A percentile compares a stretch with the other conserved stretches of the same genome.
Conservation (phyloP, 1,140 invertebrate genomes). For the Platyura marginata region DNA sequence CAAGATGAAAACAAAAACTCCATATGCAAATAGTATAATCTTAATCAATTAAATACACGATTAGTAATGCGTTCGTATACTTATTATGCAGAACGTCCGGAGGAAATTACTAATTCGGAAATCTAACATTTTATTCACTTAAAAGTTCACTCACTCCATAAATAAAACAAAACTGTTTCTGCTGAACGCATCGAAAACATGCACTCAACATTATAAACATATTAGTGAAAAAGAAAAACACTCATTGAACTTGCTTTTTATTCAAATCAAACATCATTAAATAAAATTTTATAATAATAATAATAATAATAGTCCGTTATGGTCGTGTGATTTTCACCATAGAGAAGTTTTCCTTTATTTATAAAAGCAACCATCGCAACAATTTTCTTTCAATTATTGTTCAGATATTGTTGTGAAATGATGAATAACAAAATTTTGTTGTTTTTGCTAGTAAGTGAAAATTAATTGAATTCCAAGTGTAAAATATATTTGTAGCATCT, state of each 20-base stretch:
- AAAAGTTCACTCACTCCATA: too few relatives aligned
- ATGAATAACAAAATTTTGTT: neutral
- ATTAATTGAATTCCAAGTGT: neutral
- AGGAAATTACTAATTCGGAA: too few relatives aligned
- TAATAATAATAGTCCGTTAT: neutral
- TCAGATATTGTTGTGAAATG: neutral
- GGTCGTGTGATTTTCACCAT: neutral
- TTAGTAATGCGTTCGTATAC: too few relatives aligned
- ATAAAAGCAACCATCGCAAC: neutral
- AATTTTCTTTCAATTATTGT: neutral
- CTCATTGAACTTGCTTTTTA: neutral
- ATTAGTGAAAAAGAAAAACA: neutral
- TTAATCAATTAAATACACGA: too few relatives aligned
- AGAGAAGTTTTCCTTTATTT: neutral
- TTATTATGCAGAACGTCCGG: too few relatives aligned
- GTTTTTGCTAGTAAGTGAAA: neutral
- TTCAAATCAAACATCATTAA: neutral
- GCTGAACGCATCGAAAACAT: neutral
- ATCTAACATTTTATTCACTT: too few relatives aligned
- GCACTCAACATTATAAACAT: neutral
- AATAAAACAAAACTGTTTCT: neutral
- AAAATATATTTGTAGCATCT: neutral
- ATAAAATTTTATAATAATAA: neutral
- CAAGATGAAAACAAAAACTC: too few relatives aligned
- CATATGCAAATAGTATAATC: too few relatives aligned